Evolutionary conservation across 2,113 vertebrate species (phyloP), one percentile per base, ranked within the genome.

Genomic region (Indicator indicator): DNA sequence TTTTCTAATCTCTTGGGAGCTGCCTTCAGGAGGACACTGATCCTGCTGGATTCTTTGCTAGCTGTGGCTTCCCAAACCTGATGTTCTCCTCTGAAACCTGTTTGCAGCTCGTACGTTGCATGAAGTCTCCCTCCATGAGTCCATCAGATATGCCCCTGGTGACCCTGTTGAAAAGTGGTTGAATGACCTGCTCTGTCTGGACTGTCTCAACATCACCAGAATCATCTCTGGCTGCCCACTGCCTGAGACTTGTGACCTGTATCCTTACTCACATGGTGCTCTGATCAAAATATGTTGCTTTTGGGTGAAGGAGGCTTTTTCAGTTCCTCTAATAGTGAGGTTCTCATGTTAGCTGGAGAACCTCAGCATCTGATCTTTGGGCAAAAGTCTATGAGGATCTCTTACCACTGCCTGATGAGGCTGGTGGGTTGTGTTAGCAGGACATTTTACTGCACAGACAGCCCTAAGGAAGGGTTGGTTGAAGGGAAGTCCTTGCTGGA

Each of bases 81-180:
- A 1, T 26, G 15, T 52, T 91, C 32, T 76, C 33, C 28, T 32
- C 24, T 83, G 50, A 11, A 9, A 30, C 33, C 20, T 83, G 20
- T 82, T 48, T 60, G 81, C 98, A 99, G 99, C 98, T 17, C 98
- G 99, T 48, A 98, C 98, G 0, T 91, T 99, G 75, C 98, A 99
- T 1, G 99, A 99, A 96, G 98, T 99, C 33, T 98, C 99, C 50
- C 98, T 99, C 33, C 98, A 99, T 2, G 99, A 99, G 97, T 99
- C 99, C 2, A 99, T 99, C 93, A 98, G 99, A 1, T 99, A 99
- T 1, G 98, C 98, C 12, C 98, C 98, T 0, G 99, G 99, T 26
- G 99, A 99, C 23, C 48, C 98, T 0, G 99, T 99, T 40, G 99
- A 99, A 95, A 99, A 98, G 97, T 99, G 99, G 99, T 97, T 99